A percentile compares a stretch with the other conserved stretches of the same genome.
Evolutionary conservation across 2,113 vertebrate genomes (phyloP).

Genomic region (Cryptotis parvus): DNA sequence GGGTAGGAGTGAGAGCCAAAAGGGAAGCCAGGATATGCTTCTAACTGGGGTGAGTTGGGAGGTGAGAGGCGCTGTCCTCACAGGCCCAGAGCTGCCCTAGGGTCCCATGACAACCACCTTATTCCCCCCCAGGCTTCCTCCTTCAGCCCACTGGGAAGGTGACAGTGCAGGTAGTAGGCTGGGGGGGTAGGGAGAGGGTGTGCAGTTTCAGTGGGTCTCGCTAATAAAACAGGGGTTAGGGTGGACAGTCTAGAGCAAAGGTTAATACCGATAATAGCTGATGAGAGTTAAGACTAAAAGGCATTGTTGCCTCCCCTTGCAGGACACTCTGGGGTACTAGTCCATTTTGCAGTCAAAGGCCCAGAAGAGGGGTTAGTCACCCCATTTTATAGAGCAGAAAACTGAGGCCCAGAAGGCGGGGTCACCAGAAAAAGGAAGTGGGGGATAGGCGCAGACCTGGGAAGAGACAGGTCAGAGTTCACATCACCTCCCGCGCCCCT

Average conservation of each 20-base stretch:
- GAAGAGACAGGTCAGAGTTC: background rate
- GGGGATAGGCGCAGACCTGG: rapidly evolving
- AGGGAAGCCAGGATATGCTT: too few species aligned
- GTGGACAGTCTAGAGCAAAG: background rate
- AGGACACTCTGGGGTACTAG: background rate
- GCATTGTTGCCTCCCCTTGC: background rate
- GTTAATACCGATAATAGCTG: background rate
- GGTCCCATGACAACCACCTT: background rate
- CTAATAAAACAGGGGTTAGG: background rate
- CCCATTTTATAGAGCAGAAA: background rate
- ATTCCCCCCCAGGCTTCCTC: background rate
- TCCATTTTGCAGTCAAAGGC: background rate
- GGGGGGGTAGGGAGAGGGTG: too few species aligned
- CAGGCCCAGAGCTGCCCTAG: background rate
- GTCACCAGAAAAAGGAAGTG: background rate
- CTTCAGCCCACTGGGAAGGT: background rate
- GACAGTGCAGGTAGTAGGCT: too few species aligned
- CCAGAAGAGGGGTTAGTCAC: background rate
- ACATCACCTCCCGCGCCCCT: too few species aligned
- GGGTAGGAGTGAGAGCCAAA: background rate
- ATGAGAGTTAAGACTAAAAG: background rate
- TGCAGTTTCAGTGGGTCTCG: background rate
- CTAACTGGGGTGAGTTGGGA: too few species aligned
- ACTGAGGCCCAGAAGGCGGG: background rate
- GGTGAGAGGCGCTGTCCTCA: too few species aligned